Evolutionary conservation across 2,113 vertebrate genomes (phyloP).

Genomic region (Brachyhypopomus occidentalis): DNA sequence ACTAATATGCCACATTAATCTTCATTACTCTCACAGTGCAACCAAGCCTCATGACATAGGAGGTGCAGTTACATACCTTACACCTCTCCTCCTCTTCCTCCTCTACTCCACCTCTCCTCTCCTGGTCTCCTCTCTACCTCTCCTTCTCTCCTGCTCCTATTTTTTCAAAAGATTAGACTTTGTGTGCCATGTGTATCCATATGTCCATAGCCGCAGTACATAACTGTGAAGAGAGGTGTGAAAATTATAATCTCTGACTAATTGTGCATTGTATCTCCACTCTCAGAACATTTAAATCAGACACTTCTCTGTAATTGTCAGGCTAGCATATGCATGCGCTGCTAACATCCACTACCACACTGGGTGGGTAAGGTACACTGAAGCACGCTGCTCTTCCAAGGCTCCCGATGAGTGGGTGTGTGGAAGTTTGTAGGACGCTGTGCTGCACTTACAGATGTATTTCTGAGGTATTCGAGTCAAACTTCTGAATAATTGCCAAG

Average conservation of each 20-base stretch:
- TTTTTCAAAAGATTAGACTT: constrained; percentile 34
- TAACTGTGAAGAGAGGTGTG: constrained; percentile 40
- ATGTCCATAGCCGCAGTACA: background rate
- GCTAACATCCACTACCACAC: background rate
- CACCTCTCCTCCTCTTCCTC: background rate
- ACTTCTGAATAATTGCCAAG: background rate
- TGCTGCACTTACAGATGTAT: background rate
- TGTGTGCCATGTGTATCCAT: constrained; percentile 26
- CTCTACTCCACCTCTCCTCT: background rate
- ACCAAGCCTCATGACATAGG: constrained; percentile 30
- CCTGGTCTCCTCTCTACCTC: constrained; percentile 1
- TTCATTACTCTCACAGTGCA: constrained; percentile 46
- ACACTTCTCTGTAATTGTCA: constrained; percentile 15
- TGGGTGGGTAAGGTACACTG: background rate
- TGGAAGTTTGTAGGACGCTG: background rate
- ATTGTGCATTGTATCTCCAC: constrained; percentile 30
- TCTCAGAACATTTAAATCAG: constrained; percentile 10
- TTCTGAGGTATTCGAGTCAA: too few species aligned
- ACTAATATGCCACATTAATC: constrained; percentile 47
- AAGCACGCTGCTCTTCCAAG: background rate
- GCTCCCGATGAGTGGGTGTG: background rate
- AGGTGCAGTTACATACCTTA: constrained; percentile 28
- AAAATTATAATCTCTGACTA: constrained; percentile 33
- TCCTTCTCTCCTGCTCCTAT: background rate
- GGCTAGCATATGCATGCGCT: background rate